Evolutionary conservation across 2,113 vertebrate species (phyloP).

Genomic region (Perca fluviatilis): DNA sequence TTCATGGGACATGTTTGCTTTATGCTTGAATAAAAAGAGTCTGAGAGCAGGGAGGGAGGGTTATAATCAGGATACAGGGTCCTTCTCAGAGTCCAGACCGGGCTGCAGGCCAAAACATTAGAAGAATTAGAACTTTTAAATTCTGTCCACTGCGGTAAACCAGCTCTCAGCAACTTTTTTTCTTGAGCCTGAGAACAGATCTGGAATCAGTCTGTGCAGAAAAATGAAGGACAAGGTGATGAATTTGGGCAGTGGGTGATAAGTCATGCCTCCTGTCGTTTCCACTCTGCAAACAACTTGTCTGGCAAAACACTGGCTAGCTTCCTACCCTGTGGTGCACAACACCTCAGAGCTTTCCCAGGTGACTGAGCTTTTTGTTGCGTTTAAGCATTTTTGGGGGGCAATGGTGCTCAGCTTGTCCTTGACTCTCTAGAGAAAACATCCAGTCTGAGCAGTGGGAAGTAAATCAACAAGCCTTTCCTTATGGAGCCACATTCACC

Average conservation of each 20-base stretch:
- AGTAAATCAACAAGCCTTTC: constrained; percentile 33
- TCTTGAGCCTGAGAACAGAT: neutral
- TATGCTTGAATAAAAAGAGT: constrained; percentile 34
- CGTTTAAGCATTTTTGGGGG: neutral
- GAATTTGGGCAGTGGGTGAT: neutral
- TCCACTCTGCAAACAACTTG: neutral
- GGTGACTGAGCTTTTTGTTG: neutral
- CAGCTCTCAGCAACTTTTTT: neutral
- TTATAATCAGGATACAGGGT: constrained; percentile 18
- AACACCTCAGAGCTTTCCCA: neutral
- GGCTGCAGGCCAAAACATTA: constrained; percentile 58
- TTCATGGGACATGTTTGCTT: constrained; percentile 23
- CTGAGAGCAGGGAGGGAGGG: neutral
- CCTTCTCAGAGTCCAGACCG: neutral
- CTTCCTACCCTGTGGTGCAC: neutral
- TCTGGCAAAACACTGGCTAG: neutral
- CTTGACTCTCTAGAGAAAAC: constrained; percentile 17
- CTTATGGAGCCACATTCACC: constrained; percentile 35
- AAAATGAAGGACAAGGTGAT: neutral
- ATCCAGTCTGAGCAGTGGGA: constrained; percentile 7
- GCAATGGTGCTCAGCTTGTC: neutral
- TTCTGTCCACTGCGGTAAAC: neutral
- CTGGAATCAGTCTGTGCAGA: neutral
- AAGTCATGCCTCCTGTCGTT: neutral
- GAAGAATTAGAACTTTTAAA: constrained; percentile 41